Evolutionary conservation across 2,888 invertebrate genomes (phyloP).

Genomic region (Homarus gammarus): DNA sequence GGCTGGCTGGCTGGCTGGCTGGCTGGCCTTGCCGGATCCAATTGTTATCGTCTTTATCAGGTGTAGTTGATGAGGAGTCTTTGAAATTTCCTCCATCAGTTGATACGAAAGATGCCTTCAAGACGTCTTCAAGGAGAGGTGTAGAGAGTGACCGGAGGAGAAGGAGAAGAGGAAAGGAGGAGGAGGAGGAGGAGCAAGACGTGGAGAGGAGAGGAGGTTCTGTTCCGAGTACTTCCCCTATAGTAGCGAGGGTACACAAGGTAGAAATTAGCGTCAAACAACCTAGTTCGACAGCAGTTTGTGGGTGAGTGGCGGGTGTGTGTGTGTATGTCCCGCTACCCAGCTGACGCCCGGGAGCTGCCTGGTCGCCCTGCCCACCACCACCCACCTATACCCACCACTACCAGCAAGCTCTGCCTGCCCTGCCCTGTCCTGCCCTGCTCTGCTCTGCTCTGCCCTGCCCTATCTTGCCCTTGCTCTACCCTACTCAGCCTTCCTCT

Average conservation of each 20-base stretch:
- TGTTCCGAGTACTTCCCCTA: no score
- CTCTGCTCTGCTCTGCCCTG: not conserved
- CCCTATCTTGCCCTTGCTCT: not conserved
- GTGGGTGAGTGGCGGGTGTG: conserved; percentile 16
- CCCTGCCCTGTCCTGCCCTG: not conserved
- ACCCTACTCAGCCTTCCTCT: not conserved
- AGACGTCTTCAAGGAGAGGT: no score
- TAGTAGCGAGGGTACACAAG: not conserved
- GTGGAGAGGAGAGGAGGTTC: not conserved
- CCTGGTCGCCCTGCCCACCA: not conserved
- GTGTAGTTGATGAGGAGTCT: no score
- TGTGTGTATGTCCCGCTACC: conserved; percentile 35
- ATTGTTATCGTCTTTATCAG: no score
- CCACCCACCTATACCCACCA: conserved; percentile 22
- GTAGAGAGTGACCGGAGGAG: not conserved
- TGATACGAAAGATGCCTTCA: no score
- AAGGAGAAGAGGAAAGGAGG: not conserved
- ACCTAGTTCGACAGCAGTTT: conserved; percentile 32
- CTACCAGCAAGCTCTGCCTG: not conserved
- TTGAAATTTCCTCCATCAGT: no score
- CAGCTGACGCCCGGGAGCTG: conserved; percentile 59
- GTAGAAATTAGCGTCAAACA: not conserved
- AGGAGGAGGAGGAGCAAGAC: not conserved
- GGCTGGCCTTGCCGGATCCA: no score
- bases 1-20: no score